Percentiles rank a stretch among this genome's conserved stretches.
Evolutionary conservation across 2,797 vertebrate species (phyloP).

Genomic region (Sebastes baramenuke): DNA sequence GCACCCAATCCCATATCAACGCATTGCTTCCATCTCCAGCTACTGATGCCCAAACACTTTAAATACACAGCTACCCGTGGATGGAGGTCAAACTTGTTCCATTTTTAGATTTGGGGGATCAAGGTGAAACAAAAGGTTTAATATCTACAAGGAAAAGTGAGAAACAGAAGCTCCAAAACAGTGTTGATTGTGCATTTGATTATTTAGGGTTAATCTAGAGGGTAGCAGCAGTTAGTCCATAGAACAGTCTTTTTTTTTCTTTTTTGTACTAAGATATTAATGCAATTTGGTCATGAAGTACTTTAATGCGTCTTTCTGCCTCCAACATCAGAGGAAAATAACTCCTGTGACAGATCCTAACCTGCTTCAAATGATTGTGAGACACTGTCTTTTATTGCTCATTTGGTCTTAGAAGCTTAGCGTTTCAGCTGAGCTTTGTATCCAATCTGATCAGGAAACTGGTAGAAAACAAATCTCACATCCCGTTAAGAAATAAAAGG

Average conservation of each 20-base stretch:
- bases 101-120: constrained; percentile 32
- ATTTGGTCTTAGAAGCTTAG: constrained; percentile 52
- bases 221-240: constrained; percentile 81
- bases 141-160: constrained; percentile 55
- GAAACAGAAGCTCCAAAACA: constrained; percentile 51
- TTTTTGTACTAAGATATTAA: constrained; percentile 66
- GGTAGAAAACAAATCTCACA: not conserved
- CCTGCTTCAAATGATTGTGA: constrained; percentile 58
- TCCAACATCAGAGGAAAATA: constrained; percentile 25
- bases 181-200: constrained; percentile 78
- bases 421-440: not conserved
- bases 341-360: constrained; percentile 3
- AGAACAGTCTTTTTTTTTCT: constrained; percentile 65
- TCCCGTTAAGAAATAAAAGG: not conserved
- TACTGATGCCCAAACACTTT: constrained; percentile 19
- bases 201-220: constrained; percentile 65
- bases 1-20: constrained; percentile 24
- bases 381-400: constrained; percentile 67
- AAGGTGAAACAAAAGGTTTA: constrained; percentile 34
- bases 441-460: constrained; percentile 37
- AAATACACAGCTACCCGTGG: constrained; percentile 32
- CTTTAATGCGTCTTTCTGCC: constrained; percentile 43
- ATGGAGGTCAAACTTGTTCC: constrained; percentile 24
- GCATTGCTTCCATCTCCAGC: not conserved
- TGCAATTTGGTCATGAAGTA: constrained; percentile 50